Conservation (phyloP, 2,888 invertebrate species). For the Vandiemenella viatica region DNA sequence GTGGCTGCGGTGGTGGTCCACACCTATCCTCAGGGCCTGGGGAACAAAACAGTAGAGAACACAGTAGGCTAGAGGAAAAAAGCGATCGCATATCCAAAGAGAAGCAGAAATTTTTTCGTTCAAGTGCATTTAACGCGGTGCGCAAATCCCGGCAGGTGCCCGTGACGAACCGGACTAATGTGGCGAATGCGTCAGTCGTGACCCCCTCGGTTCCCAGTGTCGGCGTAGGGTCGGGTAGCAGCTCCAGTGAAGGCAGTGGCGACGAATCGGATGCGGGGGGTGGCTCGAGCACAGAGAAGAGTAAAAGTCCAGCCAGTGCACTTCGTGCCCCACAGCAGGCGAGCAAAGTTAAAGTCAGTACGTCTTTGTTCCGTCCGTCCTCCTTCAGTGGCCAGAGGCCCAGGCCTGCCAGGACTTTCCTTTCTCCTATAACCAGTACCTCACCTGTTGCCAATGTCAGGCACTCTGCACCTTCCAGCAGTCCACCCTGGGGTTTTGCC, state of each 20-base stretch:
- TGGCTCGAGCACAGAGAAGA: conserved; percentile 6
- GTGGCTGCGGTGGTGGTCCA: conserved; percentile 29
- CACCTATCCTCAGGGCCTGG: neutral
- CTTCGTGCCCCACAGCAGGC: too few species aligned
- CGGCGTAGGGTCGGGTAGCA: neutral
- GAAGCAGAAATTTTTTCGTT: conserved; percentile 74
- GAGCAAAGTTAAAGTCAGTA: conserved; percentile 9
- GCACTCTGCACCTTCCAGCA: conserved; percentile 1
- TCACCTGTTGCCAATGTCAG: neutral
- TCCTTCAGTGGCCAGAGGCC: conserved; percentile 1
- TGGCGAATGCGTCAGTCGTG: neutral
- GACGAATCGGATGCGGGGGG: conserved; percentile 5
- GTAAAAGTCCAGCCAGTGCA: conserved; percentile 6
- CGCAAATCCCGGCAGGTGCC: conserved; percentile 23
- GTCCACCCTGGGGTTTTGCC: conserved; percentile 40
- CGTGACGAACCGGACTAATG: neutral
- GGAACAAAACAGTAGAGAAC: conserved; percentile 21
- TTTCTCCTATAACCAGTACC: neutral
- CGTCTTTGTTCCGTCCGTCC: conserved; percentile 8
- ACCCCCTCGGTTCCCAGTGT: neutral
- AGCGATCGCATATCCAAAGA: conserved; percentile 70
- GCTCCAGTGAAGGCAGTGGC: neutral
- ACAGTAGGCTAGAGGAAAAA: conserved; percentile 37
- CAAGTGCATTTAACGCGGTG: conserved; percentile 61
- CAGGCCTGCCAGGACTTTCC: neutral